These are phyloP conservation scores for Ashinkailepas kermadecensis DNA, from an alignment of 2,888 invertebrate genomes.

Conservation along the genomic window DNA sequence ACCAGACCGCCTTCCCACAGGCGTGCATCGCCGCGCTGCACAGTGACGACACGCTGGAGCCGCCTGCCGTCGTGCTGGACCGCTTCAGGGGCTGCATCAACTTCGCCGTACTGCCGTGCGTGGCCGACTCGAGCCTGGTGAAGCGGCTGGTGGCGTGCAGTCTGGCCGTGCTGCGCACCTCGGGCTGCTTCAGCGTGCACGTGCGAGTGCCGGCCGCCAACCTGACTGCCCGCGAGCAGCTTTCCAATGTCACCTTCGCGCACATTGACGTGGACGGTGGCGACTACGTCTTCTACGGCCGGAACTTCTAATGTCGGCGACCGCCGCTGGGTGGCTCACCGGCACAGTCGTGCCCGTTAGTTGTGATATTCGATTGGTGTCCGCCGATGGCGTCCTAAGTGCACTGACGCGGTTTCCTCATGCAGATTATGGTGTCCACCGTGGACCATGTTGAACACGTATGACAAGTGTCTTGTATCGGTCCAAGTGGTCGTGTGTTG, in stretches of 20 bases:
- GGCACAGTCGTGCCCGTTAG: background rate
- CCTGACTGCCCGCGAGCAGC: background rate
- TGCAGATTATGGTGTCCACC: background rate
- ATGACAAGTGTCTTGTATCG: background rate
- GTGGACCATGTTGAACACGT: background rate
- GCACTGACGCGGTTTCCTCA: background rate
- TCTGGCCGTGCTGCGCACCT: conserved; percentile 17
- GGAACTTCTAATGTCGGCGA: conserved; percentile 4
- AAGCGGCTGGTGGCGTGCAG: background rate
- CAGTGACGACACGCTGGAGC: background rate
- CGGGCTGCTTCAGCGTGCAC: conserved; percentile 16
- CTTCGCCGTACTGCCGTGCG: background rate
- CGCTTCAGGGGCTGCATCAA: background rate
- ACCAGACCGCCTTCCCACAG: background rate
- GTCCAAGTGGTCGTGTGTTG: background rate
- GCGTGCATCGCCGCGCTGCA: background rate
- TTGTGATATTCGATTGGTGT: background rate
- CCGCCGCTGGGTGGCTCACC: background rate
- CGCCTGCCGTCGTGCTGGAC: background rate
- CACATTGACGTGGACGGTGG: background rate
- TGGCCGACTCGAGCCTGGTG: conserved; percentile 7
- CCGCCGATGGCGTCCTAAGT: background rate
- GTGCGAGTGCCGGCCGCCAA: background rate
- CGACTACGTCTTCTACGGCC: conserved; percentile 12
- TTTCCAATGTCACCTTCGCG: background rate